Percentiles rank a stretch among this genome's conserved stretches.
phyloP scores from a whole-genome alignment of 2,888 invertebrate genomes.

The Drosophila austrosaltans region DNA sequence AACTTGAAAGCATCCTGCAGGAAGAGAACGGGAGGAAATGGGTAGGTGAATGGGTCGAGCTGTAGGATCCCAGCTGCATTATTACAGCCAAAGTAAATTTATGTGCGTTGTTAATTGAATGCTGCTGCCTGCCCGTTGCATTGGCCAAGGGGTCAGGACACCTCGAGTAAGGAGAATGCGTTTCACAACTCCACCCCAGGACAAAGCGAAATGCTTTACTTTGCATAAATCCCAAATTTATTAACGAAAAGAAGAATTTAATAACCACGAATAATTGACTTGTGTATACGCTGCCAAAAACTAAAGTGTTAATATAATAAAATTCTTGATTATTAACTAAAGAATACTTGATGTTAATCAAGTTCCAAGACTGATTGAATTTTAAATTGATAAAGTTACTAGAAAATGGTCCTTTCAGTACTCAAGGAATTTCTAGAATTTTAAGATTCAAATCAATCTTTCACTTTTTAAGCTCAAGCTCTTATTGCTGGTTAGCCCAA shows the following conservation, averaged over 20 bases:
- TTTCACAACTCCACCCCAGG: conserved; percentile 23
- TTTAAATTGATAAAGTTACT: no score
- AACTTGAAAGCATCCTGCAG: conserved; percentile 45
- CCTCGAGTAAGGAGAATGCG: conserved; percentile 27
- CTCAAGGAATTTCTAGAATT: no score
- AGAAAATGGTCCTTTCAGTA: no score
- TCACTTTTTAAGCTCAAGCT: no score
- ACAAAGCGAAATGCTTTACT: conserved; percentile 28
- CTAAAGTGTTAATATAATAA: not conserved
- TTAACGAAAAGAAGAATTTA: conserved; percentile 42
- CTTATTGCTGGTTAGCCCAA: no score
- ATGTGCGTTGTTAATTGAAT: conserved; percentile 73
- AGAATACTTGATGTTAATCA: not conserved
- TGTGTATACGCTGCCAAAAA: not conserved
- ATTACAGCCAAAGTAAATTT: conserved; percentile 72
- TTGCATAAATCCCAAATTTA: conserved; percentile 74
- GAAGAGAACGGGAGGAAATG: conserved; percentile 1
- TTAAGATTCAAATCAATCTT: no score
- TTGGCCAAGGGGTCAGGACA: conserved; percentile 53
- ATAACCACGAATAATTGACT: not conserved
- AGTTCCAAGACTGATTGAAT: no score
- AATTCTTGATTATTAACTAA: not conserved
- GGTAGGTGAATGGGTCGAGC: conserved; percentile 21
- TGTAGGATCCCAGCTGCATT: conserved; percentile 71
- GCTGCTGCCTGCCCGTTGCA: conserved; percentile 49